Conservation (phyloP, 2,113 vertebrate species). For the Siniperca knerii region DNA sequence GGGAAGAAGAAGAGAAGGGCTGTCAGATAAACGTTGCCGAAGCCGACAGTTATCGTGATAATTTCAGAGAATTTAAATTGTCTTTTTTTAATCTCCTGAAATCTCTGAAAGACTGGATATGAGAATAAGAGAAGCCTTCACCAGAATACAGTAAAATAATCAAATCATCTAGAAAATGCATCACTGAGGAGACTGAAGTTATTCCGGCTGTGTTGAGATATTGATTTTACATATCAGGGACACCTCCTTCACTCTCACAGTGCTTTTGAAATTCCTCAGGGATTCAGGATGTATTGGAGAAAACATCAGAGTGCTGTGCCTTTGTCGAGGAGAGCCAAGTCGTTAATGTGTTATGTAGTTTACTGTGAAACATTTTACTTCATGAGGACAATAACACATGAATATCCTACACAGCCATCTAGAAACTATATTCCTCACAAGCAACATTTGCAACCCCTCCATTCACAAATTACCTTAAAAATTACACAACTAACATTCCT, state of each 20-base stretch:
- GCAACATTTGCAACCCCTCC: neutral
- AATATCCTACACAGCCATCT: neutral
- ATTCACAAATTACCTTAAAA: neutral
- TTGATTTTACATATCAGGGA: conserved; percentile 53
- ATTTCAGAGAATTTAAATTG: conserved; percentile 46
- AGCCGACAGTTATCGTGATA: neutral
- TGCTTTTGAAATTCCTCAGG: conserved; percentile 7
- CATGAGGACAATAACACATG: neutral
- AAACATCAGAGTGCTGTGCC: neutral
- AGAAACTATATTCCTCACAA: neutral
- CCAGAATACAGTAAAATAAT: conserved; percentile 34
- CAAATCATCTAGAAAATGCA: conserved; percentile 33
- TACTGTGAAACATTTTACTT: neutral
- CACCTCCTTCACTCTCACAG: conserved; percentile 17
- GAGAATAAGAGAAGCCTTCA: conserved; percentile 12
- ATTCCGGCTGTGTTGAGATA: conserved; percentile 44
- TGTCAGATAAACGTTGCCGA: conserved; percentile 13
- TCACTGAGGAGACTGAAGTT: conserved; percentile 20
- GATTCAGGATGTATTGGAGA: conserved; percentile 41
- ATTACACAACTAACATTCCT: neutral
- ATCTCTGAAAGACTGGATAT: conserved; percentile 2
- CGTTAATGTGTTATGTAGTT: neutral
- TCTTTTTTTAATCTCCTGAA: conserved; percentile 22
- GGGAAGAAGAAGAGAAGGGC: neutral
- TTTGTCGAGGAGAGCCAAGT: neutral